Evolutionary conservation across 2,113 vertebrate species (phyloP).

Genomic region (Pedionomus torquatus): DNA sequence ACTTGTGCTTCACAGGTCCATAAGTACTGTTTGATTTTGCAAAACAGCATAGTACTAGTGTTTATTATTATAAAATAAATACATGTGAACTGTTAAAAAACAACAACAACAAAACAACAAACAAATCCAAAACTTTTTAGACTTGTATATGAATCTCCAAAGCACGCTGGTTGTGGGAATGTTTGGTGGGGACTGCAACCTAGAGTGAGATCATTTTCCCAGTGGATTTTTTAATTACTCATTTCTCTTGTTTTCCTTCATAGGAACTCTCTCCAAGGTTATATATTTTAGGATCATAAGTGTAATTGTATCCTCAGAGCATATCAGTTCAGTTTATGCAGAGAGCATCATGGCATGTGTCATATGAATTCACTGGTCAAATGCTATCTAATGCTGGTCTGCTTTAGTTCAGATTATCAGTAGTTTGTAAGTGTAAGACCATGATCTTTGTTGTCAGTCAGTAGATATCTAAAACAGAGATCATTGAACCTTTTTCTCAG

Average conservation of each 20-base stretch:
- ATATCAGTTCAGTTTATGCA: constrained; percentile 72
- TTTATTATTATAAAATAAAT: background rate
- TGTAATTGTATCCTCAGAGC: constrained; percentile 74
- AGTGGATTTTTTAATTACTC: constrained; percentile 18
- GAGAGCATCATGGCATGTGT: constrained; percentile 66
- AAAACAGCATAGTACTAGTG: background rate
- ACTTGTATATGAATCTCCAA: background rate
- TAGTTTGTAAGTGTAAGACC: constrained; percentile 30
- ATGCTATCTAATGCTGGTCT: constrained; percentile 63
- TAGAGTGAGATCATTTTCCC: background rate
- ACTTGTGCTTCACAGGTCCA: background rate
- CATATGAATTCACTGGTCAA: constrained; percentile 77
- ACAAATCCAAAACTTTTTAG: background rate
- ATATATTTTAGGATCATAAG: constrained; percentile 71
- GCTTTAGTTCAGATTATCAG: constrained; percentile 58
- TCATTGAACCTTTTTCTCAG: background rate
- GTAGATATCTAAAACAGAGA: background rate
- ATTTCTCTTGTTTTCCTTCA: constrained; percentile 22
- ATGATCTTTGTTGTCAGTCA: constrained; percentile 44
- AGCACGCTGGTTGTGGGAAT: background rate
- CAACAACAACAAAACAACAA: background rate
- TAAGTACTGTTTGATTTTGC: background rate
- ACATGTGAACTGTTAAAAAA: background rate
- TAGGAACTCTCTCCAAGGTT: constrained; percentile 62
- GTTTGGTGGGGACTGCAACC: background rate